These are phyloP conservation scores for Prolemur simus DNA, from an alignment of 2,113 vertebrate species.

Conservation along the genomic window DNA sequence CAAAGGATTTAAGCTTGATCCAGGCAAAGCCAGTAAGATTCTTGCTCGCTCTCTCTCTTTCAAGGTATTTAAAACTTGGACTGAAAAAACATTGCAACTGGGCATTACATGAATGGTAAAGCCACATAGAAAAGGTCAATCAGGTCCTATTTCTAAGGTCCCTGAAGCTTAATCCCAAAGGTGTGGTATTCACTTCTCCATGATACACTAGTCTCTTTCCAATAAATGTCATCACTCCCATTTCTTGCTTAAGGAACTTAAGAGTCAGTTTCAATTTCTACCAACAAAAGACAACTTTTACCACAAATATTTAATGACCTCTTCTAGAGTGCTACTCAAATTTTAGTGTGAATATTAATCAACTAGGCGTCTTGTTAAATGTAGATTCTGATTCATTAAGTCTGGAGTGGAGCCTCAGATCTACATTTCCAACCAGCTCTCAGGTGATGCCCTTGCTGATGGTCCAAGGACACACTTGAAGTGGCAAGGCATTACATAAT, in stretches of 20 bases:
- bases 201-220: neutral
- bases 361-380: neutral
- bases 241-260: neutral
- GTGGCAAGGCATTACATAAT: neutral
- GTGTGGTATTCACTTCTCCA: neutral
- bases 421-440: neutral
- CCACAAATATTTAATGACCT: neutral
- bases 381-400: neutral
- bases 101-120: neutral
- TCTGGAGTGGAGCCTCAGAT: neutral
- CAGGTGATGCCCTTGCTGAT: neutral
- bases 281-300: neutral
- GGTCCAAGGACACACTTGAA: neutral
- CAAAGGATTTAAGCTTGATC: neutral
- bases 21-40: neutral
- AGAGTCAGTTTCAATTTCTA: neutral
- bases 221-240: neutral
- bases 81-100: neutral
- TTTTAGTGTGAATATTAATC: neutral
- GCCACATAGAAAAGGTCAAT: neutral
- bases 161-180: neutral
- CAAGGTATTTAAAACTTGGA: neutral
- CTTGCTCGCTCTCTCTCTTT: neutral
- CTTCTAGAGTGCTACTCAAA: neutral
- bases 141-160: neutral